Conservation (phyloP, 2,113 vertebrate species). For the Nycticebus coucang region DNA sequence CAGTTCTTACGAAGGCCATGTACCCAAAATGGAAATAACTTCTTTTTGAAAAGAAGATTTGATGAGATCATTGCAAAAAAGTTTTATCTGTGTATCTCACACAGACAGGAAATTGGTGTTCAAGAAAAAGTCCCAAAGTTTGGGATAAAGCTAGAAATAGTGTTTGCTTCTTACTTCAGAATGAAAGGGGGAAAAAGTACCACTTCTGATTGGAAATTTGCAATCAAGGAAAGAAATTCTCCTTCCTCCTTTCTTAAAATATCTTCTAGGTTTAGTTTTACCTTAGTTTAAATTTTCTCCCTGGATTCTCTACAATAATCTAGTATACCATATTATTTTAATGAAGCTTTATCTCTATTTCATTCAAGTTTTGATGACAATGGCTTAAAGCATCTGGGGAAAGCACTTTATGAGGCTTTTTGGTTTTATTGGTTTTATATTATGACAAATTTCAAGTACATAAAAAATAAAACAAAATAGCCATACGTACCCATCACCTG, state of each 20-base stretch:
- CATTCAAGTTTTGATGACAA: neutral
- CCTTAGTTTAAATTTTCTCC: neutral
- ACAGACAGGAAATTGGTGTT: constrained; percentile 28
- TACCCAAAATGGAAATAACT: constrained; percentile 31
- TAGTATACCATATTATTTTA: neutral
- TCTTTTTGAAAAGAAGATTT: constrained; percentile 37
- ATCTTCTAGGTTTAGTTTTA: neutral
- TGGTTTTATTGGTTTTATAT: neutral
- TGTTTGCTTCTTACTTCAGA: constrained; percentile 14
- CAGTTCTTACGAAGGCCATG: constrained; percentile 50
- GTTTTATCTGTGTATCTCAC: constrained; percentile 35
- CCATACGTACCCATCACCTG: neutral
- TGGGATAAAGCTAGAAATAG: constrained; percentile 5
- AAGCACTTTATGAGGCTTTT: neutral
- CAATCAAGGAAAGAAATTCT: neutral
- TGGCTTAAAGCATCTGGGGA: neutral
- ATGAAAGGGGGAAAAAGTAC: neutral
- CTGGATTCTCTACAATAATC: neutral
- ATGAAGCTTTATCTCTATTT: neutral
- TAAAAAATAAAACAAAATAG: neutral
- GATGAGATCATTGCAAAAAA: constrained; percentile 23
- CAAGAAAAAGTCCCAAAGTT: constrained; percentile 21
- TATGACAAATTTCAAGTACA: neutral
- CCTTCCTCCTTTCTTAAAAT: neutral
- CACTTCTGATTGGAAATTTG: neutral